Conservation (phyloP, 23 tunicate species). For the Ascidia mentula region DNA sequence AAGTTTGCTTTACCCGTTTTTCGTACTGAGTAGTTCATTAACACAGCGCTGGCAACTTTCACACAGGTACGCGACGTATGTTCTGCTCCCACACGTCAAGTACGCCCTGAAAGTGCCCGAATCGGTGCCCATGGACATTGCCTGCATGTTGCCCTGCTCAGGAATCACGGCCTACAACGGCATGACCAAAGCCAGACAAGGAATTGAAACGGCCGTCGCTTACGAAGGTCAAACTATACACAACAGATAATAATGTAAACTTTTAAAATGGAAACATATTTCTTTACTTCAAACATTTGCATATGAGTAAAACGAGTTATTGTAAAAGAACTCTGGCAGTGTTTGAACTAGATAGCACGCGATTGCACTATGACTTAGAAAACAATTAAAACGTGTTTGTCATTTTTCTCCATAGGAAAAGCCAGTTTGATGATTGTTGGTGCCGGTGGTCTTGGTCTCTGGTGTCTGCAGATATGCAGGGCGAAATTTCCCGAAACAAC, state of each 20-base stretch:
- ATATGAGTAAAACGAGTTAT: too few relatives aligned
- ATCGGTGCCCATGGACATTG: conserved; percentile 37
- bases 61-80: conserved; percentile 34
- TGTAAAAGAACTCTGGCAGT: too few relatives aligned
- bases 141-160: conserved; percentile 53
- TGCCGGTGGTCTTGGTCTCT: conserved; percentile 63
- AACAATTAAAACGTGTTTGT: not conserved
- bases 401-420: conserved; percentile 20
- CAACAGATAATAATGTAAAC: too few relatives aligned
- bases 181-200: conserved; percentile 4
- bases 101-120: conserved; percentile 43
- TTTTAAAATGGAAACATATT: too few relatives aligned
- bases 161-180: conserved; percentile 57
- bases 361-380: conserved; percentile 1
- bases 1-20: too few relatives aligned
- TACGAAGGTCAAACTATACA: not conserved
- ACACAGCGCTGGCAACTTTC: too few relatives aligned
- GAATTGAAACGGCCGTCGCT: not conserved
- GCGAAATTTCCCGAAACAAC: conserved; percentile 24
- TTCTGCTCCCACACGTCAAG: conserved; percentile 15
- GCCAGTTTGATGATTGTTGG: conserved; percentile 44
- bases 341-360: too few relatives aligned
- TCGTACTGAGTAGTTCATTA: too few relatives aligned
- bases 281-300: too few relatives aligned
- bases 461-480: conserved; percentile 36